Percentiles rank a stretch among this genome's conserved stretches.
These are phyloP conservation scores for Anguilla rostrata DNA, from an alignment of 2,113 vertebrate species.

Conservation along the genomic window DNA sequence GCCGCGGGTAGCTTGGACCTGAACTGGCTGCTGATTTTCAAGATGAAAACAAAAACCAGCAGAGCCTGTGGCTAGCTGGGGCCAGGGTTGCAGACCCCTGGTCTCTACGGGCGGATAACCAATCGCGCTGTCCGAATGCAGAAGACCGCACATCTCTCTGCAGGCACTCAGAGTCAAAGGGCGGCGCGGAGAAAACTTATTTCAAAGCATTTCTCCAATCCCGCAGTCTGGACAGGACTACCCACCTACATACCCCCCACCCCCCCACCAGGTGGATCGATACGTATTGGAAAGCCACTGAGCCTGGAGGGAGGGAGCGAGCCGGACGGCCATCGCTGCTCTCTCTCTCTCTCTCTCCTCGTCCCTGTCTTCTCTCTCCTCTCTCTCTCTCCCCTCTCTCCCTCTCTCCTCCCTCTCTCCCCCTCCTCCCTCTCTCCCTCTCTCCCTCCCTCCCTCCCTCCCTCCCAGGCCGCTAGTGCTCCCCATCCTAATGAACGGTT, in stretches of 20 bases:
- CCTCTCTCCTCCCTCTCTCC: not conserved
- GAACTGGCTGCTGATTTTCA: no score
- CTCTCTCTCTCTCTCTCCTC: not conserved
- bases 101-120: not conserved
- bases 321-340: no score
- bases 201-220: slow-evolving; percentile 5
- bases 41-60: no score
- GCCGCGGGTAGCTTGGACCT: no score
- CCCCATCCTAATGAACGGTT: slow-evolving; percentile 7
- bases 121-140: not conserved
- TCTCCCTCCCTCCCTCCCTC: not conserved
- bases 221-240: slow-evolving; percentile 54
- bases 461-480: not conserved
- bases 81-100: no score
- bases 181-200: not conserved
- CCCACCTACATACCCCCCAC: no score
- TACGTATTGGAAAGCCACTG: slow-evolving; percentile 54
- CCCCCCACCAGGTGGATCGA: slow-evolving; percentile 50
- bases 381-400: no score
- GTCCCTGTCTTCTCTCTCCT: no score
- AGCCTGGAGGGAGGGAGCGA: not conserved
- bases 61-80: no score
- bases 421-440: no score
- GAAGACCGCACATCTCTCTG: not conserved
- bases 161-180: not conserved